Evolutionary conservation across 2,888 invertebrate species (phyloP).

Genomic region (Ischnura elegans): DNA sequence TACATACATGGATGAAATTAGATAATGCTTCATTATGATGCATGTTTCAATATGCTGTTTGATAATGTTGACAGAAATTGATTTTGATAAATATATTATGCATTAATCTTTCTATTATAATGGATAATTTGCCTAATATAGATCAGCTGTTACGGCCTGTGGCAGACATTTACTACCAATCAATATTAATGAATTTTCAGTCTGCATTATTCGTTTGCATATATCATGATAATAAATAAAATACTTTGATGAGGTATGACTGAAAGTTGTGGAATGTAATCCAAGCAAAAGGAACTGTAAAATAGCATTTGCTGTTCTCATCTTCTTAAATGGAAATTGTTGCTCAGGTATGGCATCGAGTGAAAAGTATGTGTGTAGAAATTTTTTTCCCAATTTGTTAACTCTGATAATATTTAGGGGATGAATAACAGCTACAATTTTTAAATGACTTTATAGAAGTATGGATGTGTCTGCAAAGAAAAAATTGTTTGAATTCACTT

Average conservation of each 20-base stretch:
- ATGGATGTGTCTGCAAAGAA: neutral
- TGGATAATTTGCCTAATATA: neutral
- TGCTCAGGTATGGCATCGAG: neutral
- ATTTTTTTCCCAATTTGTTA: neutral
- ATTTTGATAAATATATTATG: slow-evolving; percentile 4
- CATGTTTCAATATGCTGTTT: neutral
- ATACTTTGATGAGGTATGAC: neutral
- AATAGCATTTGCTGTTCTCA: neutral
- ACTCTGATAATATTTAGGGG: neutral
- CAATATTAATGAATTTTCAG: neutral
- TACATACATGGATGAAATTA: neutral
- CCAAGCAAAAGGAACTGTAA: neutral
- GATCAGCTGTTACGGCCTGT: neutral
- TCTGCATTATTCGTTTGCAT: neutral
- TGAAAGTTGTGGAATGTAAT: neutral
- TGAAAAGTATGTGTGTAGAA: slow-evolving; percentile 1
- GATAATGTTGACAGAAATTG: neutral
- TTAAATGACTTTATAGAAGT: neutral
- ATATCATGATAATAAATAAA: neutral
- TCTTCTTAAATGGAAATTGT: neutral
- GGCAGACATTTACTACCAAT: neutral
- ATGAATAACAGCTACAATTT: neutral
- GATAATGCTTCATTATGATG: neutral
- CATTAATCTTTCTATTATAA: neutral
- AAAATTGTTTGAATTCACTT: neutral